Base-by-base conservation (phyloP, 1,140 invertebrate species). In the Pachypeltis micranthus region DNA sequence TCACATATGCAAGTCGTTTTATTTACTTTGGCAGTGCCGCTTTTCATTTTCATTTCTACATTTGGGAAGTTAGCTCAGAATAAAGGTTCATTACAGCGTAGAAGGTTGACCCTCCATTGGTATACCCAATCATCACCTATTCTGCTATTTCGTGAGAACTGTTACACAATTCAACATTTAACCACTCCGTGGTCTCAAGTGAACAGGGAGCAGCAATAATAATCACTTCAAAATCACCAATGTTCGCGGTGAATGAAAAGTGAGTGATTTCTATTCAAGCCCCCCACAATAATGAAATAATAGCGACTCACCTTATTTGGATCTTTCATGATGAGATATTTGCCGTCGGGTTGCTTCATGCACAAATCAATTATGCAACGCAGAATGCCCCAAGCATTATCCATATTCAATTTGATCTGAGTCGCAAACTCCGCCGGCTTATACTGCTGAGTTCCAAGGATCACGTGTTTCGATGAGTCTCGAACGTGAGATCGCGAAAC, bases 371-470 rank as follows among this genome's bases (percentile, higher is more conserved):
- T 90, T 67, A 99, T 96, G 73, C 94, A 98, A 2, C 96, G 82
- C n/a, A 99, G 76, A 59, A 99, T 92, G 65, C 96, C 97, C 96
- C 96, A 99, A 1, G 91, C 94, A 76, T 99, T 99, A 73, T 99
- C 97, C 93, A 99, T 96, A 72, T 96, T 98, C 65, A 99, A 76
- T 78, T 96, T 98, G 70, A 99, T 99, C 77, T 99, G 96, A 2
- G 90, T 92, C 4, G 96, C 96, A 76, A 99, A 99, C 78, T 99
- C 96, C 69, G 89, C 86, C 1, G 97, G 97, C 72, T 96, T 96
- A 75, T 96, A 98, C 74, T 99, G 96, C 75, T 99, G 96, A 2
- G 94, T 98, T 26, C 96, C 96, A 31, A 99, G 79, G 65, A 99
- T 97, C 14, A 97, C 92, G 73, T 99, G 97, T 65, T 95, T 93